Conservation (phyloP, 2,113 vertebrate genomes). For the Melanocharis versteri region DNA sequence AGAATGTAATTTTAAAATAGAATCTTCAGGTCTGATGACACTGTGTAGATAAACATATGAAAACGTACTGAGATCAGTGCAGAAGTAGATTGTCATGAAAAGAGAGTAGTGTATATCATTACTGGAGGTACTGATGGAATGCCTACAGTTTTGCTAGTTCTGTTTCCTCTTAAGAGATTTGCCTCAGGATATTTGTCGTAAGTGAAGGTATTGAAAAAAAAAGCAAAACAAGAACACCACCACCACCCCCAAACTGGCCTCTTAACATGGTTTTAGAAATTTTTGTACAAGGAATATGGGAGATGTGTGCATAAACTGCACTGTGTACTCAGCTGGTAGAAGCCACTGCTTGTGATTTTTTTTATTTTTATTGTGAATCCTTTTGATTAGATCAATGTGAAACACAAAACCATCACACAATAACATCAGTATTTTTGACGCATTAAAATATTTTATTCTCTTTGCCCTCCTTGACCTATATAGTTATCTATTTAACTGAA, state of each 20-base stretch:
- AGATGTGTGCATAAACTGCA: neutral
- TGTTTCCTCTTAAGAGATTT: neutral
- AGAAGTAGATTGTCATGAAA: neutral
- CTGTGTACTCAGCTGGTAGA: neutral
- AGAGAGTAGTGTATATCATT: neutral
- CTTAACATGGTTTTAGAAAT: neutral
- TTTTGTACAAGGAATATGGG: neutral
- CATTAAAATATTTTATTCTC: neutral
- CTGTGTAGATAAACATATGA: neutral
- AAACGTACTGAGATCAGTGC: neutral
- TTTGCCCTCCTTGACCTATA: neutral
- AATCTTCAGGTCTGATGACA: neutral
- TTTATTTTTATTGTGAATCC: neutral
- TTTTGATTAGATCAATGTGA: neutral
- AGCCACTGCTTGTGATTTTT: neutral
- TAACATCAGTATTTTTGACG: neutral
- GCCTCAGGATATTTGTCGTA: neutral
- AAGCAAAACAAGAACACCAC: neutral
- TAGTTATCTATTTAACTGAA: neutral
- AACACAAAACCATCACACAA: neutral
- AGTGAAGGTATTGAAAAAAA: neutral
- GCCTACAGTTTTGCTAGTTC: neutral
- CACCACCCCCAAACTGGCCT: neutral
- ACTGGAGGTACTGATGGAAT: neutral
- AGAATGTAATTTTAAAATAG: neutral